Percentiles rank a stretch among this genome's conserved stretches.
These are phyloP conservation scores for Microctenopoma steveboyesi DNA, from an alignment of 2,797 vertebrate genomes.

Conservation along the genomic window DNA sequence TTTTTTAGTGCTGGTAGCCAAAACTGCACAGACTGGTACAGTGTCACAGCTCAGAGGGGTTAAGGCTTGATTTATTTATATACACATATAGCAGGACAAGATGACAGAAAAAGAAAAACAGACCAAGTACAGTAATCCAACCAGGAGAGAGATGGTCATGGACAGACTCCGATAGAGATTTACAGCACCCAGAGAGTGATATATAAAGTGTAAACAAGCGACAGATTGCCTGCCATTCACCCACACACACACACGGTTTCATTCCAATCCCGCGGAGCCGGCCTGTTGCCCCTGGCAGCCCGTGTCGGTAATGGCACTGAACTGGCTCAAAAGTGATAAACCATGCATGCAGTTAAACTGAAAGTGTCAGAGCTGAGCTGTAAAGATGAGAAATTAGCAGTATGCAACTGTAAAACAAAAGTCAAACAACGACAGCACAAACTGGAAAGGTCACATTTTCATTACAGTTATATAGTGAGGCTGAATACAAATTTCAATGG, in stretches of 20 bases:
- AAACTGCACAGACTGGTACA: background rate
- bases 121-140: constrained; percentile 52
- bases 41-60: background rate
- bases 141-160: constrained; percentile 50
- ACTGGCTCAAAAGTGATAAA: constrained; percentile 51
- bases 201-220: constrained; percentile 75
- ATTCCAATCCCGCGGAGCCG: constrained; percentile 63
- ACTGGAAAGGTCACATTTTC: constrained; percentile 8
- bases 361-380: constrained; percentile 26
- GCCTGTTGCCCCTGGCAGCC: constrained; percentile 73
- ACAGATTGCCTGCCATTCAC: constrained; percentile 73
- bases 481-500: background rate
- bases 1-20: background rate
- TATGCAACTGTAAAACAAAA: constrained; percentile 13
- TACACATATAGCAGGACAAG: constrained; percentile 5
- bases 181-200: constrained; percentile 68
- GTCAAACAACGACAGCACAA: constrained; percentile 14
- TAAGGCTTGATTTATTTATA: background rate
- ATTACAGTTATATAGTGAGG: background rate
- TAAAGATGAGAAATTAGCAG: constrained; percentile 31
- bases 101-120: constrained; percentile 27
- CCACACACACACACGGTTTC: constrained; percentile 35
- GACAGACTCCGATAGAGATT: constrained; percentile 66
- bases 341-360: constrained; percentile 23
- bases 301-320: constrained; percentile 52